Percentiles rank a stretch among this genome's conserved stretches.
These are phyloP conservation scores for Diaperis boleti DNA, from an alignment of 2,888 invertebrate species.

Conservation along the genomic window DNA sequence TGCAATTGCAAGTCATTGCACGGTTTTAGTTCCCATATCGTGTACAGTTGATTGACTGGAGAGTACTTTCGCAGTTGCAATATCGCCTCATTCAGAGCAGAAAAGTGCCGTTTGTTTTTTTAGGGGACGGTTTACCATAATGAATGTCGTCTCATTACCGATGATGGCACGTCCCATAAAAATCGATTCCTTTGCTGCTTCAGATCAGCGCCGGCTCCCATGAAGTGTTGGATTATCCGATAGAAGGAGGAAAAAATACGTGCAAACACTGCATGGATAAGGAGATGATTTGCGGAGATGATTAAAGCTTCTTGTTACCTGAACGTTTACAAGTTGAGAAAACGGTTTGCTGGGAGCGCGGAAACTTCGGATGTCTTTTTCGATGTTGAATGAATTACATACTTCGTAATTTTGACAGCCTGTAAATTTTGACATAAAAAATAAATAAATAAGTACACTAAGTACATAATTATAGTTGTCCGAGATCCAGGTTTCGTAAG, in stretches of 20 bases:
- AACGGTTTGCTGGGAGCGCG: too few species aligned
- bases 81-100: conserved; percentile 38
- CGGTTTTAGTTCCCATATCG: conserved; percentile 36
- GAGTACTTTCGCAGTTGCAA: conserved; percentile 35
- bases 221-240: conserved; percentile 12
- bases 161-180: conserved; percentile 32
- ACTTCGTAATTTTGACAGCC: too few species aligned
- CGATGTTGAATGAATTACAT: too few species aligned
- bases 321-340: too few species aligned
- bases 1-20: conserved; percentile 39
- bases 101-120: conserved; percentile 34
- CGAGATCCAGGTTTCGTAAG: too few species aligned
- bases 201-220: conserved; percentile 8
- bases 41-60: conserved; percentile 38
- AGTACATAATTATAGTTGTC: too few species aligned
- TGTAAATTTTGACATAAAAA: too few species aligned
- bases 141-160: conserved; percentile 27
- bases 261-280: not conserved
- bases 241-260: not conserved
- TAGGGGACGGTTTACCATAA: conserved; percentile 32
- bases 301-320: too few species aligned
- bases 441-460: too few species aligned
- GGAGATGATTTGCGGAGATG: too few species aligned
- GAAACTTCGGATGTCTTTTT: too few species aligned
- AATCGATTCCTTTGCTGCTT: conserved; percentile 32